phyloP scores from a whole-genome alignment of 1,140 invertebrate species.

The Drosophila elegans region DNA sequence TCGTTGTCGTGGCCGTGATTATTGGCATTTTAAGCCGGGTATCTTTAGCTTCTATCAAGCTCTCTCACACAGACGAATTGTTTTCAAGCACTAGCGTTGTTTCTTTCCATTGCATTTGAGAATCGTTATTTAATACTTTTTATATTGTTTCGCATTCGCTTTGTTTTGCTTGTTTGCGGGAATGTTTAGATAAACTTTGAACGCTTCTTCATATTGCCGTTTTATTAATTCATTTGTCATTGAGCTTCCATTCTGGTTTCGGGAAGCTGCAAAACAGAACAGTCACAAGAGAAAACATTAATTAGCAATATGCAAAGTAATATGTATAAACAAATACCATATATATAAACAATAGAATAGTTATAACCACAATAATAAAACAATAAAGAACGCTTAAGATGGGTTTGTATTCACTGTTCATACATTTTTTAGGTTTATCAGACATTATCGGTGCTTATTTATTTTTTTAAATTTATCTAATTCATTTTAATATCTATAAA shows the following conservation, averaged over 20 bases:
- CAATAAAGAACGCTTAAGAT: background rate
- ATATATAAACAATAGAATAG: conserved; percentile 17
- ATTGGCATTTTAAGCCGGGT: conserved; percentile 48
- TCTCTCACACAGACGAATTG: conserved; percentile 27
- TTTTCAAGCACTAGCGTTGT: conserved; percentile 12
- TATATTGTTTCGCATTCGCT: conserved; percentile 29
- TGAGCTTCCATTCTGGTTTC: conserved; percentile 26
- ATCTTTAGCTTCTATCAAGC: conserved; percentile 11
- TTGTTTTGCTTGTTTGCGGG: conserved; percentile 11
- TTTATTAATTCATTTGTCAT: conserved; percentile 48
- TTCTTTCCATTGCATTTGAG: conserved; percentile 44
- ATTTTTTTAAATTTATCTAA: too few relatives aligned
- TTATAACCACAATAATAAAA: conserved; percentile 6
- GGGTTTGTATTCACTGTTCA: background rate
- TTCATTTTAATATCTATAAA: too few relatives aligned
- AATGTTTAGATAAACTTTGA: conserved; percentile 30
- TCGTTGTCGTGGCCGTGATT: conserved; percentile 57
- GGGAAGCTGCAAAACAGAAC: conserved; percentile 44
- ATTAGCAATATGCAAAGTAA: conserved; percentile 53
- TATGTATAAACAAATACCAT: conserved; percentile 38
- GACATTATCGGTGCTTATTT: too few relatives aligned
- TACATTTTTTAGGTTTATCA: too few relatives aligned
- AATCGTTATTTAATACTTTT: conserved; percentile 13
- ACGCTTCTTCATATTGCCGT: conserved; percentile 32
- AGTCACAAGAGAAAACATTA: conserved; percentile 49